Conservation (phyloP, 2,888 invertebrate species). For the Carabus problematicus region DNA sequence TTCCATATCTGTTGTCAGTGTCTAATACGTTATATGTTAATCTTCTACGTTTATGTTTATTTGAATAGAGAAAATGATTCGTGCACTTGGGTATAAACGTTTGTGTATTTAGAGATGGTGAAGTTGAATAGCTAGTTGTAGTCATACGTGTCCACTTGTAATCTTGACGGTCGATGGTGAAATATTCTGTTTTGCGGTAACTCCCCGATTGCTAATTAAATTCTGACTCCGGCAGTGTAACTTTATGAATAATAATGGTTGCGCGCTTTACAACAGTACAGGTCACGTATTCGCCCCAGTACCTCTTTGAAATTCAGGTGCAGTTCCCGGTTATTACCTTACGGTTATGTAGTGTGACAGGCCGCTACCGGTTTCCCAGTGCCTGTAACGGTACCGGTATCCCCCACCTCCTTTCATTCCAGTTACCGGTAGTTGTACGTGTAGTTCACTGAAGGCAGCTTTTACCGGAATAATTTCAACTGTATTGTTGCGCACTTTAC, state of each 20-base stretch:
- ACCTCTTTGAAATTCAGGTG: conserved; percentile 41
- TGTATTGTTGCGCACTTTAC: conserved; percentile 20
- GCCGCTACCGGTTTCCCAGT: conserved; percentile 3
- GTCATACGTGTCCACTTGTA: no score
- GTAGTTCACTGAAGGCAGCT: background rate
- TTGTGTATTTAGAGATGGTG: no score
- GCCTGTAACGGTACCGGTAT: no score
- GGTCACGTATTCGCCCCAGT: conserved; percentile 25
- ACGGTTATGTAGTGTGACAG: conserved; percentile 40
- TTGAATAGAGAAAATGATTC: no score
- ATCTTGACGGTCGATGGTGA: conserved; percentile 3
- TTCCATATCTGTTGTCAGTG: no score
- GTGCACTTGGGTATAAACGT: no score
- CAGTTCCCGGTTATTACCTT: conserved; percentile 36
- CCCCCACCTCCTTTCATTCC: background rate
- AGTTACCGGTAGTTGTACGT: background rate
- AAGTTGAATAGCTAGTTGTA: no score
- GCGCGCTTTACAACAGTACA: conserved; percentile 12
- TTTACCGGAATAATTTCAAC: conserved; percentile 23
- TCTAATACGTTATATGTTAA: no score
- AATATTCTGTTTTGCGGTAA: conserved; percentile 23
- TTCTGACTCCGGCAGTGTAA: conserved; percentile 50
- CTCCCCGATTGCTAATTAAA: conserved; percentile 49
- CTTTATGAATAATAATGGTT: conserved; percentile 54
- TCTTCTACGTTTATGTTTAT: no score